Evolutionary conservation across 2,888 invertebrate genomes (phyloP).

Genomic region (Calameuta idolon): DNA sequence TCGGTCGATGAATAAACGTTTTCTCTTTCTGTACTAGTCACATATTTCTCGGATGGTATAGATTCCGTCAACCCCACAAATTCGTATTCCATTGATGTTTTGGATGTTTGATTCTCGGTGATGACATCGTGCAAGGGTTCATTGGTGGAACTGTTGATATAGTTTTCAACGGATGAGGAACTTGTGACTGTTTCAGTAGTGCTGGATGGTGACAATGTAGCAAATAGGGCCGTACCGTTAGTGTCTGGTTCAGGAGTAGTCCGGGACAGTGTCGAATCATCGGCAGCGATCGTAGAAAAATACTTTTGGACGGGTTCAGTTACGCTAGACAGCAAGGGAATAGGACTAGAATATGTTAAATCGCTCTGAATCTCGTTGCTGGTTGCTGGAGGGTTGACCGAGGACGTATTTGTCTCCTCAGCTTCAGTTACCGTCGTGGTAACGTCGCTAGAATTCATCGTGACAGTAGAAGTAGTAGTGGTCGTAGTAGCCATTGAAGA

Average conservation of each 20-base stretch:
- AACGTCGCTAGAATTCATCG: background rate
- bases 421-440: background rate
- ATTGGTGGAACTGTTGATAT: background rate
- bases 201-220: background rate
- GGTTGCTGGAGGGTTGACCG: background rate
- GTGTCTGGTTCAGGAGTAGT: background rate
- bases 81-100: slow-evolving; percentile 51
- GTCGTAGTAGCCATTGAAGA: background rate
- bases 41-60: slow-evolving; percentile 21
- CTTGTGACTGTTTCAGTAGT: background rate
- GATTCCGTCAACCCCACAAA: slow-evolving; percentile 53
- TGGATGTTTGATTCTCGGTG: slow-evolving; percentile 27
- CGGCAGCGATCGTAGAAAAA: background rate
- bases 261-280: background rate
- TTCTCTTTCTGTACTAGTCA: slow-evolving; percentile 7
- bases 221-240: background rate
- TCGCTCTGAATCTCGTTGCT: background rate
- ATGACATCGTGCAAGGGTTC: background rate
- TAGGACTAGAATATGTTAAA: background rate
- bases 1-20: background rate
- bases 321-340: background rate
- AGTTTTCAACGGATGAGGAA: background rate
- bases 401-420: background rate
- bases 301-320: background rate
- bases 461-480: background rate